A percentile compares a stretch with the other conserved stretches of the same genome.
phyloP scores from a whole-genome alignment of 64 coral and sea anemone species.

The Hydrozoanthus tunicans region DNA sequence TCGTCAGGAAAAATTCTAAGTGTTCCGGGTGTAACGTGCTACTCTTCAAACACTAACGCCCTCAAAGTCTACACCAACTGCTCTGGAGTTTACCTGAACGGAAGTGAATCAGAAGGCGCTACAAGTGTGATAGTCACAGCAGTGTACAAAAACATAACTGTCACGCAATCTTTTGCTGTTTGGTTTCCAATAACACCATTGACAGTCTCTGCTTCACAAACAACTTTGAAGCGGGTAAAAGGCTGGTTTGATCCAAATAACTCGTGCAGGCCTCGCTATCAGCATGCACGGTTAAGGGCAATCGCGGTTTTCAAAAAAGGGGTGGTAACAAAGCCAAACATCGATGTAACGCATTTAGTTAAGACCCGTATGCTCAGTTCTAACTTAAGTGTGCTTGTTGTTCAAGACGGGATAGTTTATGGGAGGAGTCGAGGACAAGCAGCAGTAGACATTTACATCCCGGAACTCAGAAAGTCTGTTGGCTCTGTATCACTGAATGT shows the following conservation, averaged over 20 bases:
- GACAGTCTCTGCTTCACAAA: conserved; percentile 31
- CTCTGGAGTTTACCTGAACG: conserved; percentile 57
- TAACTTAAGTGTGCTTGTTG: conserved; percentile 51
- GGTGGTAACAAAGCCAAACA: background rate
- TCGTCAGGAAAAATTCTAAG: conserved; percentile 12
- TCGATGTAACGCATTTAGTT: conserved; percentile 55
- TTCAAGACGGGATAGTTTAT: conserved; percentile 28
- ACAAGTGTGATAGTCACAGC: conserved; percentile 3
- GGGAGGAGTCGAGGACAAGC: conserved; percentile 31
- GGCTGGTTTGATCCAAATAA: conserved; percentile 61
- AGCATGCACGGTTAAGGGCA: conserved; percentile 59
- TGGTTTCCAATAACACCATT: conserved; percentile 36
- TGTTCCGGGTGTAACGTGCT: conserved; percentile 24
- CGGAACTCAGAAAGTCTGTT: background rate
- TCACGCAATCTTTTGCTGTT: conserved; percentile 42
- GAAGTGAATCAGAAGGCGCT: conserved; percentile 41
- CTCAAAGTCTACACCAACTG: conserved; percentile 54
- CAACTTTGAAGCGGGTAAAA: conserved; percentile 47
- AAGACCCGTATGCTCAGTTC: conserved; percentile 26
- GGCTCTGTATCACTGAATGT: conserved; percentile 32
- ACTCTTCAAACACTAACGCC: conserved; percentile 25
- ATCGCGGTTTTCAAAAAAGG: conserved; percentile 47
- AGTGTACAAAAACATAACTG: conserved; percentile 11
- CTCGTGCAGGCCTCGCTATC: conserved; percentile 61
- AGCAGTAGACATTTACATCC: conserved; percentile 18